Conservation (phyloP, 1,140 invertebrate genomes). For the Drosophila seguyi region DNA sequence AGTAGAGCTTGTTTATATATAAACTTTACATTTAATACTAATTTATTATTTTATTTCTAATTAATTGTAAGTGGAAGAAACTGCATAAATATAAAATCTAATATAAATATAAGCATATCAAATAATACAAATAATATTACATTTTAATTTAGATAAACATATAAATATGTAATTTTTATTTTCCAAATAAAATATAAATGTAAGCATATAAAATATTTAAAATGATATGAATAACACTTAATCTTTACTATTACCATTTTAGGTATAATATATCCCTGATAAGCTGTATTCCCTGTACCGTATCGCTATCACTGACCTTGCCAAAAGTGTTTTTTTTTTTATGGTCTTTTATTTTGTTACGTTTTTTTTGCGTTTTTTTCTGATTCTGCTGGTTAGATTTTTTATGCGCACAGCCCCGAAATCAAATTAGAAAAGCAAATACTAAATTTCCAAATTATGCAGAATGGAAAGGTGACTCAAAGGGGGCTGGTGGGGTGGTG, state of each 20-base stretch:
- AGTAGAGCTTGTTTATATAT: background rate
- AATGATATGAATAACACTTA: background rate
- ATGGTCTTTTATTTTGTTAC: conserved; percentile 6
- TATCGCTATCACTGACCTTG: conserved; percentile 76
- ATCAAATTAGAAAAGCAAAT: conserved; percentile 79
- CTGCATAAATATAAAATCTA: too few relatives aligned
- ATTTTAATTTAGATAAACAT: too few relatives aligned
- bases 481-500: background rate
- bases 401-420: conserved; percentile 49
- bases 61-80: too few relatives aligned
- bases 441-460: conserved; percentile 70
- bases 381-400: conserved; percentile 9
- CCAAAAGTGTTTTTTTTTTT: conserved; percentile 43
- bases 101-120: too few relatives aligned
- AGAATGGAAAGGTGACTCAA: conserved; percentile 26
- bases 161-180: too few relatives aligned
- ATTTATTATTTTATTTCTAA: background rate
- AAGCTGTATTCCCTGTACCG: conserved; percentile 10
- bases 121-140: too few relatives aligned
- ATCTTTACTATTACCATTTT: background rate
- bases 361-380: conserved; percentile 9
- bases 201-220: too few relatives aligned
- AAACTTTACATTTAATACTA: background rate
- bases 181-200: background rate
- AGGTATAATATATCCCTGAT: background rate